Conservation (phyloP, 1,140 invertebrate species). For the Zaprionus lachaisei region DNA sequence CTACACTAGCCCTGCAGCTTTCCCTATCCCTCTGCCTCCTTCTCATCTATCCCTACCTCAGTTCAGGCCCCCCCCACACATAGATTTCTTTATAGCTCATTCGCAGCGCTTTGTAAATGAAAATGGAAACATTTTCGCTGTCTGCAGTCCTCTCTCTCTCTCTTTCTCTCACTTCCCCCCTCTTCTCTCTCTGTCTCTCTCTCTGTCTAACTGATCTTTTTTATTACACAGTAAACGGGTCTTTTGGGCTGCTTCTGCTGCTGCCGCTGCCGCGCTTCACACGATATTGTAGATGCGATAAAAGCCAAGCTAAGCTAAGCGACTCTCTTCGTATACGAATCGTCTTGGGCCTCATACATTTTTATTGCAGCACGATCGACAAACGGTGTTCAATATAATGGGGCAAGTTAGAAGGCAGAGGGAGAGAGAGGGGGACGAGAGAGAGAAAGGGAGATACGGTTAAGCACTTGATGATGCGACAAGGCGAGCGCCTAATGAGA, state of each 20-base stretch:
- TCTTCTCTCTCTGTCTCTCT: neutral
- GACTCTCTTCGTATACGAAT: neutral
- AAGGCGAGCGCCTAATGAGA: slow-evolving; percentile 43
- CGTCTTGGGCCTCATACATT: slow-evolving; percentile 65
- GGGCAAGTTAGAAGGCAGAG: slow-evolving; percentile 5
- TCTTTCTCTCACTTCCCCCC: slow-evolving; percentile 4
- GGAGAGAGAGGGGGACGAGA: neutral
- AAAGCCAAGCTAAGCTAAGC: slow-evolving; percentile 18
- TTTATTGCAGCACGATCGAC: slow-evolving; percentile 79
- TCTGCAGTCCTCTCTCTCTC: neutral
- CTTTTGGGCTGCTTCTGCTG: slow-evolving; percentile 20
- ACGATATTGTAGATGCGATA: slow-evolving; percentile 72
- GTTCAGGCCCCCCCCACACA: slow-evolving; percentile 10
- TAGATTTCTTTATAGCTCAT: slow-evolving; percentile 36
- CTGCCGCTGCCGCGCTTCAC: slow-evolving; percentile 62
- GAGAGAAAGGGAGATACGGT: neutral
- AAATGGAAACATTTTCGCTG: slow-evolving; percentile 46
- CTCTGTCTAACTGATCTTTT: slow-evolving; percentile 19
- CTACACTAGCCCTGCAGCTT: neutral
- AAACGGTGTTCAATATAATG: slow-evolving; percentile 78
- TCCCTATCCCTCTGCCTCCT: neutral
- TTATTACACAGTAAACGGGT: slow-evolving; percentile 52
- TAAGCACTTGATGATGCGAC: slow-evolving; percentile 1
- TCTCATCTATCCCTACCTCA: neutral
- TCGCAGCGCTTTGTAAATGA: slow-evolving; percentile 38